These are phyloP conservation scores for Todiramphus chloris DNA, from an alignment of 2,113 vertebrate genomes.

Conservation along the genomic window DNA sequence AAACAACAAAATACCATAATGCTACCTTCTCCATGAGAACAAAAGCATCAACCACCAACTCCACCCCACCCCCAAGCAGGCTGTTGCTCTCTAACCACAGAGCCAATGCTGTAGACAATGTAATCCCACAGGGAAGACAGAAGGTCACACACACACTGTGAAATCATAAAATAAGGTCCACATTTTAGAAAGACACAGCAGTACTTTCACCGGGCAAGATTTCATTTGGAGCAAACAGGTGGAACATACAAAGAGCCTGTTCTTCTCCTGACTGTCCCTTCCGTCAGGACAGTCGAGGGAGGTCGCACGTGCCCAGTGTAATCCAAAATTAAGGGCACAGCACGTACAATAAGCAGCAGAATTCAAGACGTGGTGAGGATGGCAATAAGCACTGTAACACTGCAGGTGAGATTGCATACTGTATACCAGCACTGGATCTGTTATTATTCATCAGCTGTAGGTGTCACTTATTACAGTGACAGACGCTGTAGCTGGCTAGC, in stretches of 20 bases:
- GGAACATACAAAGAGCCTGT: background rate
- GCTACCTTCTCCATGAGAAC: conserved; percentile 46
- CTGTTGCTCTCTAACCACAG: conserved; percentile 57
- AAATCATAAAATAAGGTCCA: conserved; percentile 16
- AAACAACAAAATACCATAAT: conserved; percentile 56
- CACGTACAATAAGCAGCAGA: background rate
- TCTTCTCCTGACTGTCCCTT: background rate
- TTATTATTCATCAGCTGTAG: conserved; percentile 33
- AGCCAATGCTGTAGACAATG: conserved; percentile 28
- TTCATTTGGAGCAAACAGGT: background rate
- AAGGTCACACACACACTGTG: conserved; percentile 3
- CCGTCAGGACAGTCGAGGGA: background rate
- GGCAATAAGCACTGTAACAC: background rate
- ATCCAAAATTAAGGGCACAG: background rate
- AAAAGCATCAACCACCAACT: conserved; percentile 58
- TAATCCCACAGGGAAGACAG: conserved; percentile 52
- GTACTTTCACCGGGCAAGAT: background rate
- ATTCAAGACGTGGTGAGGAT: background rate
- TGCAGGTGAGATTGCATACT: background rate
- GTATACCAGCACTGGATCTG: background rate
- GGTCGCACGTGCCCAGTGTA: accelerated
- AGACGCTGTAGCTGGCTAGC: conserved; percentile 16
- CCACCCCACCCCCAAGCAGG: conserved; percentile 67
- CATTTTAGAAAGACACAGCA: background rate
- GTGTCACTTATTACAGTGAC: conserved; percentile 38